Conservation (phyloP, 2,113 vertebrate species). For the Turdus rufiventris region DNA sequence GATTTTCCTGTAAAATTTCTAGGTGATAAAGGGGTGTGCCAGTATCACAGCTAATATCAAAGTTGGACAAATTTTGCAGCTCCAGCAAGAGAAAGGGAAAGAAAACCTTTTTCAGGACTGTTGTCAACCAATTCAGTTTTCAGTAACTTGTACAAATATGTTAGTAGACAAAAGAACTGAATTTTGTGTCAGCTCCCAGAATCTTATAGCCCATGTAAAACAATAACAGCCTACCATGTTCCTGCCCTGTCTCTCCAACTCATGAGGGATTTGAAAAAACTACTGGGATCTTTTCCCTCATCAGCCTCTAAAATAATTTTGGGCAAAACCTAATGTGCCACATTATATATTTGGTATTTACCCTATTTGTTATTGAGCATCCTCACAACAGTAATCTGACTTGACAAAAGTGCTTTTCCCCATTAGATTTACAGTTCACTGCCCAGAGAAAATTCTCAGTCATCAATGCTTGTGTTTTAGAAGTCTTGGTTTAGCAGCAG, state of each 20-base stretch:
- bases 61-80: background rate
- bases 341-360: conserved; percentile 31
- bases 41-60: background rate
- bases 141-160: conserved; percentile 22
- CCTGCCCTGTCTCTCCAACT: background rate
- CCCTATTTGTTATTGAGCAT: conserved; percentile 18
- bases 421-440: conserved; percentile 42
- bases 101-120: background rate
- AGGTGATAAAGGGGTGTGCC: background rate
- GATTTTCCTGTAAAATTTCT: background rate
- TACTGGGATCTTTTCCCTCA: conserved; percentile 28
- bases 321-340: conserved; percentile 15
- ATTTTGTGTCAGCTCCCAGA: conserved; percentile 38
- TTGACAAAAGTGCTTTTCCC: conserved; percentile 38
- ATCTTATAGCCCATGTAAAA: conserved; percentile 11
- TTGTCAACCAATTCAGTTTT: conserved; percentile 28
- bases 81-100: background rate
- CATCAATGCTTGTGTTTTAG: conserved; percentile 30
- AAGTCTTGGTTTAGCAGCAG: background rate
- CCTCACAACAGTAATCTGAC: background rate
- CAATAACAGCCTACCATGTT: background rate
- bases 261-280: background rate
- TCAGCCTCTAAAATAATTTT: conserved; percentile 36
- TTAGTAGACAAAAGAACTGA: conserved; percentile 46
- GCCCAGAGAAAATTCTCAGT: conserved; percentile 27